Evolutionary conservation across 2,113 vertebrate species (phyloP).

Genomic region (Tangachromis dhanisi): DNA sequence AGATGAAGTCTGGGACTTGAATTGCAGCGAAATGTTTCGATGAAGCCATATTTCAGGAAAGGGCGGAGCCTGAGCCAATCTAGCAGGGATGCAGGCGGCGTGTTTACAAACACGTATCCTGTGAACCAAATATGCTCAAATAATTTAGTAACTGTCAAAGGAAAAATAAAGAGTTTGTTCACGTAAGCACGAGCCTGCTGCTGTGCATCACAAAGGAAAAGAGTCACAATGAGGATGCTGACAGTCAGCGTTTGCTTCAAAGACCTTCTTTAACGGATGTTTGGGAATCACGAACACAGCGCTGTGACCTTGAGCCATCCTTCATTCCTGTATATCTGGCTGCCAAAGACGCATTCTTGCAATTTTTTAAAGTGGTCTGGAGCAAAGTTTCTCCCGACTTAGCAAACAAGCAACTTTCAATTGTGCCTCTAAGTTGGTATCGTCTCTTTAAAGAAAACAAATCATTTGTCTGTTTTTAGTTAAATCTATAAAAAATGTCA

Average conservation of each 20-base stretch:
- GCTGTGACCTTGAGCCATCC: background rate
- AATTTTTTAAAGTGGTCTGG: background rate
- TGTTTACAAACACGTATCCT: conserved; percentile 59
- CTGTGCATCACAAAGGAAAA: background rate
- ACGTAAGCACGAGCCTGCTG: background rate
- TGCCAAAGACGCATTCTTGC: background rate
- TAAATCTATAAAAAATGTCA: background rate
- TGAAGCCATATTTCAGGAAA: conserved; percentile 32
- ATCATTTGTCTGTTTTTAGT: background rate
- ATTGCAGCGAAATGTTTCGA: conserved; percentile 4
- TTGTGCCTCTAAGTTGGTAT: background rate
- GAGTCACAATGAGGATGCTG: background rate
- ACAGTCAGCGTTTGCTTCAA: background rate
- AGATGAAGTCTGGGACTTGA: background rate
- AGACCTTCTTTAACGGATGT: background rate
- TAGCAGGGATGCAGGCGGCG: background rate
- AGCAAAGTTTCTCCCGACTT: background rate
- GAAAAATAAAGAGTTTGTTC: background rate
- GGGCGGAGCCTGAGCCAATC: conserved; percentile 46
- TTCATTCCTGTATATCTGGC: background rate
- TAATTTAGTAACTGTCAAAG: conserved; percentile 13
- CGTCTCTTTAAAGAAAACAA: background rate
- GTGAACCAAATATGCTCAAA: conserved; percentile 45
- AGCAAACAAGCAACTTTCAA: background rate
- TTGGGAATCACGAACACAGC: background rate